A percentile compares a stretch with the other conserved stretches of the same genome.
phyloP scores from a whole-genome alignment of 2,888 invertebrate genomes.

The Polydesmus complanatus region DNA sequence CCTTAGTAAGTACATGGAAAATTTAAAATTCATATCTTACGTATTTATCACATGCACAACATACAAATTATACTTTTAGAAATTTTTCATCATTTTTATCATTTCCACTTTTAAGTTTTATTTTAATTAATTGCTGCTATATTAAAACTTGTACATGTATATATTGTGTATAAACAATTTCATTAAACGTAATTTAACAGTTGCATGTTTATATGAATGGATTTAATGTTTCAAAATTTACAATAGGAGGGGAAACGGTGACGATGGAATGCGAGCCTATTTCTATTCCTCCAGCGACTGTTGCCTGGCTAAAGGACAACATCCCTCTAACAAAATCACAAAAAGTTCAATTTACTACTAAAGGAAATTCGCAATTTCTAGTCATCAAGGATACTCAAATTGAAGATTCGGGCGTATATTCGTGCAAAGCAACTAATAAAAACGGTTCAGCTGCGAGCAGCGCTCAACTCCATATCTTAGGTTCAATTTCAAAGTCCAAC shows the following conservation, averaged over 20 bases:
- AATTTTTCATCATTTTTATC: neutral
- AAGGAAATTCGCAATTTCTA: slow-evolving; percentile 45
- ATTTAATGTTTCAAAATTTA: neutral
- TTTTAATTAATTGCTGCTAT: neutral
- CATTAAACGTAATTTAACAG: neutral
- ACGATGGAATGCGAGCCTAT: slow-evolving; percentile 20
- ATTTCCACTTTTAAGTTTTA: neutral
- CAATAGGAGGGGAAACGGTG: slow-evolving; percentile 21
- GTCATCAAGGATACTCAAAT: slow-evolving; percentile 52
- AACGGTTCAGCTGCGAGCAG: slow-evolving; percentile 64
- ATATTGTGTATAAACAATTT: neutral
- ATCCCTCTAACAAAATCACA: slow-evolving; percentile 64
- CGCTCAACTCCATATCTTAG: slow-evolving; percentile 67
- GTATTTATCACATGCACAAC: no score
- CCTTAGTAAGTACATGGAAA: slow-evolving; percentile 24
- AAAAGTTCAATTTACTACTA: slow-evolving; percentile 47
- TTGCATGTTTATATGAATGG: neutral
- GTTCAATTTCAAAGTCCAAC: no score
- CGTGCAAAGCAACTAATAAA: slow-evolving; percentile 68
- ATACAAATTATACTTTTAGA: no score
- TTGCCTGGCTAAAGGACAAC: slow-evolving; percentile 80
- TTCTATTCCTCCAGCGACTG: slow-evolving; percentile 42
- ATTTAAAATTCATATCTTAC: no score
- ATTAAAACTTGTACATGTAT: no score
- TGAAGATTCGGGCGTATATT: slow-evolving; percentile 77